These are phyloP conservation scores for Eulemur mongoz DNA, from an alignment of 2,797 vertebrate species.

Conservation along the genomic window DNA sequence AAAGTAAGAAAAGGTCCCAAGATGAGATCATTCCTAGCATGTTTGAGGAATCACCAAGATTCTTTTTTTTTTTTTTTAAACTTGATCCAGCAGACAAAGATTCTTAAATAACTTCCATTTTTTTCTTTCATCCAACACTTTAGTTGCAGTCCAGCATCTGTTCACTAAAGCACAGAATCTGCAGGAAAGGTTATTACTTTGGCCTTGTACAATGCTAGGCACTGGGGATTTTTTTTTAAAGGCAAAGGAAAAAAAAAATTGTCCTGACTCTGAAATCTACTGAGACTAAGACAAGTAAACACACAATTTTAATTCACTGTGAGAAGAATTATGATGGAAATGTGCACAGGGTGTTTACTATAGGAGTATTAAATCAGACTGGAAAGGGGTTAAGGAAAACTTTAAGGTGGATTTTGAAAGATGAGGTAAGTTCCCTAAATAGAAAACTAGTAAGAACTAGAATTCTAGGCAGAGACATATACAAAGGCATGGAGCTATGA, in stretches of 20 bases:
- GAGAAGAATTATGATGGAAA: conserved; percentile 3
- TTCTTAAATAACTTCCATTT: not conserved
- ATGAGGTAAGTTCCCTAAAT: not conserved
- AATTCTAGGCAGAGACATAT: conserved; percentile 1
- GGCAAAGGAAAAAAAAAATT: not conserved
- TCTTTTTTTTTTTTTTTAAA: not conserved
- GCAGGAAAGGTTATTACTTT: conserved; percentile 35
- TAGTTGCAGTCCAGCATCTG: conserved; percentile 40
- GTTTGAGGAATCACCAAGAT: conserved; percentile 4
- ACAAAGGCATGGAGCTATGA: not conserved
- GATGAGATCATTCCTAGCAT: not conserved
- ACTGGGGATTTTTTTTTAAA: not conserved
- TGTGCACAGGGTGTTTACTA: not conserved
- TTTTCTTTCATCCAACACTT: conserved; percentile 6
- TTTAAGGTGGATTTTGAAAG: conserved; percentile 30
- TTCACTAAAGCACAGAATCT: conserved; percentile 27
- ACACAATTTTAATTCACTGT: conserved; percentile 41
- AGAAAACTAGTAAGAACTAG: conserved; percentile 34
- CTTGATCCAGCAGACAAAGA: too few species aligned
- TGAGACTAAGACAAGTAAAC: conserved; percentile 25
- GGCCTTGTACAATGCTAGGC: not conserved
- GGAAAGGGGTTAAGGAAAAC: not conserved
- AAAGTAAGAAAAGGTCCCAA: not conserved
- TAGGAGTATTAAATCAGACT: not conserved
- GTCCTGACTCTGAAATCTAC: not conserved